Evolutionary conservation across 2,888 invertebrate species (phyloP).

Genomic region (Parascotia fuliginaria): DNA sequence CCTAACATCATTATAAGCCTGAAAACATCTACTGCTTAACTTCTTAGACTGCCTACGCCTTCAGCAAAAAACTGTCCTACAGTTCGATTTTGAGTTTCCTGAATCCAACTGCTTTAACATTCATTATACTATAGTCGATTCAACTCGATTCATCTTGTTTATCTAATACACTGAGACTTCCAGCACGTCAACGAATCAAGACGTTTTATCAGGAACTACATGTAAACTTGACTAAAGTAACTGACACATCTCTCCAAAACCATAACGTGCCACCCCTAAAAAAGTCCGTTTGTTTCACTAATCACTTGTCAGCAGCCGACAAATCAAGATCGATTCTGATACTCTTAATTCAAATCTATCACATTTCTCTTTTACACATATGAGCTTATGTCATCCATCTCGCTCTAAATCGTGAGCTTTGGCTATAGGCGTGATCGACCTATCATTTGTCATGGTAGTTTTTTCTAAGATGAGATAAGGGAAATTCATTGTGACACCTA

Average conservation of each 20-base stretch:
- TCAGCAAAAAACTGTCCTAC: no score
- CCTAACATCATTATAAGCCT: no score
- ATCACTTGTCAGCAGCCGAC: conserved; percentile 79
- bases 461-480: conserved; percentile 65
- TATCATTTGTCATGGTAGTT: conserved; percentile 75
- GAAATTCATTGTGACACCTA: conserved; percentile 70
- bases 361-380: conserved; percentile 39
- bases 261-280: conserved; percentile 30
- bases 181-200: no score
- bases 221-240: background rate
- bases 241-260: background rate
- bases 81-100: no score
- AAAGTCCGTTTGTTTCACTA: conserved; percentile 59
- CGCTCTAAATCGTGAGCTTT: conserved; percentile 43
- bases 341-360: conserved; percentile 72
- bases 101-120: no score
- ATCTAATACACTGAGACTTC: no score
- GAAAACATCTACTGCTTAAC: no score
- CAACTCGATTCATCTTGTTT: no score
- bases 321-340: conserved; percentile 81
- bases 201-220: background rate
- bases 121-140: no score
- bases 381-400: background rate
- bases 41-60: no score
- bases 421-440: conserved; percentile 50